Conservation (phyloP, 2,888 invertebrate genomes). For the Leptarthrus brevirostris region DNA sequence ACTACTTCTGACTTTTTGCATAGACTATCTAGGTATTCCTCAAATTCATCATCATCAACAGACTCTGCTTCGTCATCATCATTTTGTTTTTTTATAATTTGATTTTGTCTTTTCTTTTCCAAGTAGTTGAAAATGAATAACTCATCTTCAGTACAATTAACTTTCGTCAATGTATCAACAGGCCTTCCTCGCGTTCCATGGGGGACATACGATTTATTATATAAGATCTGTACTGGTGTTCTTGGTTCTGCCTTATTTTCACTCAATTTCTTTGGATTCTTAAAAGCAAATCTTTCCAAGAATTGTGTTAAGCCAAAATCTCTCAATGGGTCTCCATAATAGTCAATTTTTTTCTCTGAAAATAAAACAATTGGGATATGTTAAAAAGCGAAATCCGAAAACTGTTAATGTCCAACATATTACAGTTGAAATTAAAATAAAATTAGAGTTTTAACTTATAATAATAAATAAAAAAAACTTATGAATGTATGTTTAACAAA, state of each 20-base stretch:
- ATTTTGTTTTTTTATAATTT: slow-evolving; percentile 62
- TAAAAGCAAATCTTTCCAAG: slow-evolving; percentile 94
- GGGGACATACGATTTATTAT: slow-evolving; percentile 74
- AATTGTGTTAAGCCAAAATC: slow-evolving; percentile 93
- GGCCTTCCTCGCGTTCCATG: slow-evolving; percentile 77
- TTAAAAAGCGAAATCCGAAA: too few relatives aligned
- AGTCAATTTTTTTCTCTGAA: slow-evolving; percentile 78
- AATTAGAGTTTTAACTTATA: slow-evolving; percentile 9
- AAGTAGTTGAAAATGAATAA: slow-evolving; percentile 72
- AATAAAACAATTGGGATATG: too few relatives aligned
- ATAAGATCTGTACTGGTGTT: slow-evolving; percentile 52
- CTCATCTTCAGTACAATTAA: slow-evolving; percentile 91
- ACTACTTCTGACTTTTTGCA: slow-evolving; percentile 70
- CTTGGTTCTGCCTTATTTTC: slow-evolving; percentile 65
- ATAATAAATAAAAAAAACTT: not conserved
- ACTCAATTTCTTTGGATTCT: slow-evolving; percentile 83
- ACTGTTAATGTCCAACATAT: too few relatives aligned
- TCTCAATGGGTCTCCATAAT: slow-evolving; percentile 92
- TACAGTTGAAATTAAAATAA: not conserved
- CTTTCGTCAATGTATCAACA: slow-evolving; percentile 77
- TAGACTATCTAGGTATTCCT: slow-evolving; percentile 68
- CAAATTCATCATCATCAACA: slow-evolving; percentile 73
- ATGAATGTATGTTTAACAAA: too few relatives aligned
- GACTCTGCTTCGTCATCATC: slow-evolving; percentile 76
- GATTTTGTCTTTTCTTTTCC: slow-evolving; percentile 68